Evolutionary conservation across 2,113 vertebrate species (phyloP).

Genomic region (Oceanites oceanicus): DNA sequence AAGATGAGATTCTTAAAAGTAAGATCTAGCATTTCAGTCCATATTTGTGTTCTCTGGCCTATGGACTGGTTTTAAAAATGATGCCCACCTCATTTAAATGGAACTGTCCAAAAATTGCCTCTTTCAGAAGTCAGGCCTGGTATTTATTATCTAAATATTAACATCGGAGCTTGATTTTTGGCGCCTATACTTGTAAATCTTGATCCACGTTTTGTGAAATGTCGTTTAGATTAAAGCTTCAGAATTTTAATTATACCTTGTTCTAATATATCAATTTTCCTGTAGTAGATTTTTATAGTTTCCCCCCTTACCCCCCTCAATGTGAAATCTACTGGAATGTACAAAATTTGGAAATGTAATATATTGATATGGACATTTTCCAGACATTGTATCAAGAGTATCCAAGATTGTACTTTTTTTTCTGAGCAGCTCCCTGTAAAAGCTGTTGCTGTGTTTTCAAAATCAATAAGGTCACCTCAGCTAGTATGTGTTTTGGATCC

Average conservation of each 20-base stretch:
- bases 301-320: fast-evolving
- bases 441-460: neutral
- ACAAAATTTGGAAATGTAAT: neutral
- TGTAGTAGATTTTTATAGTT: neutral
- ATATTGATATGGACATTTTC: neutral
- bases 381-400: neutral
- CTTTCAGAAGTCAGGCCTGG: neutral
- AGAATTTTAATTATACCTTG: neutral
- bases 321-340: neutral
- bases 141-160: neutral
- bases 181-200: neutral
- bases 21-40: neutral
- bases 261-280: neutral
- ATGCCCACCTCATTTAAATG: neutral
- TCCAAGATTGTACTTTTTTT: neutral
- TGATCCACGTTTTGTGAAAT: neutral
- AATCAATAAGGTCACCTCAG: slow-evolving; percentile 22
- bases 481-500: neutral
- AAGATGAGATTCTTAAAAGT: neutral
- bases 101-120: neutral
- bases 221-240: neutral
- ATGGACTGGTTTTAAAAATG: neutral
- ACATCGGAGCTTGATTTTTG: neutral
- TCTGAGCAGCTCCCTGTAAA: neutral
- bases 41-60: neutral